These are phyloP conservation scores for Drosophila virilis DNA, from an alignment of 1,140 invertebrate species.

Conservation along the genomic window DNA sequence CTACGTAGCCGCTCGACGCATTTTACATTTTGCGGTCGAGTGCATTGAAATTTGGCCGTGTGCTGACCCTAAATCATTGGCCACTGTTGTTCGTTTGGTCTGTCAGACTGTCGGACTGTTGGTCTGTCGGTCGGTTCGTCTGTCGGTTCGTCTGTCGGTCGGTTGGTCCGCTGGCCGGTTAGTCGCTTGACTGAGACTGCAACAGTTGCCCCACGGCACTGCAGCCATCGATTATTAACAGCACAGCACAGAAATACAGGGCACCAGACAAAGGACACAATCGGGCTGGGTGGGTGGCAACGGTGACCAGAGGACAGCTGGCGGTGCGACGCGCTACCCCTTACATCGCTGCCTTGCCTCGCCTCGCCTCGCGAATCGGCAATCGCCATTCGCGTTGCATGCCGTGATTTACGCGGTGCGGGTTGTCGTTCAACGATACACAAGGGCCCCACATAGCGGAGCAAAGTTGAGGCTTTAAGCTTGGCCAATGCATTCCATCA, in stretches of 20 bases:
- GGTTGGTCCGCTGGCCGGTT: not conserved
- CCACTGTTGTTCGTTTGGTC: conserved; percentile 42
- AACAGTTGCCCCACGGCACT: conserved; percentile 31
- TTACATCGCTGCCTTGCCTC: too few relatives aligned
- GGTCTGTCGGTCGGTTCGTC: conserved; percentile 16
- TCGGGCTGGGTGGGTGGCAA: not conserved
- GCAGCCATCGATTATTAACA: conserved; percentile 75
- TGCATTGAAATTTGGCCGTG: conserved; percentile 61
- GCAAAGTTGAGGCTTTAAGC: conserved; percentile 39
- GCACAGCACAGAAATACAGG: conserved; percentile 6
- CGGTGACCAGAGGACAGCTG: not conserved
- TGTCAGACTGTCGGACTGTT: conserved; percentile 13
- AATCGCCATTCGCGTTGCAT: conserved; percentile 5
- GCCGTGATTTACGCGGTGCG: conserved; percentile 42
- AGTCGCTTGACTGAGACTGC: not conserved
- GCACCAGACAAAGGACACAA: not conserved
- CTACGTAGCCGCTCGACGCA: conserved; percentile 19
- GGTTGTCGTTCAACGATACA: conserved; percentile 44
- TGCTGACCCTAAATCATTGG: conserved; percentile 74
- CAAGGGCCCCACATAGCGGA: conserved; percentile 27
- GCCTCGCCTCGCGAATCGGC: not conserved
- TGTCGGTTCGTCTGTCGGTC: not conserved
- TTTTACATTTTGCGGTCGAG: conserved; percentile 58
- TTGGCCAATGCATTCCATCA: conserved; percentile 50
- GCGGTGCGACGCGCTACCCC: too few relatives aligned